These are phyloP conservation scores for Melipona bicolor DNA, from an alignment of 2,888 invertebrate genomes.

Conservation along the genomic window DNA sequence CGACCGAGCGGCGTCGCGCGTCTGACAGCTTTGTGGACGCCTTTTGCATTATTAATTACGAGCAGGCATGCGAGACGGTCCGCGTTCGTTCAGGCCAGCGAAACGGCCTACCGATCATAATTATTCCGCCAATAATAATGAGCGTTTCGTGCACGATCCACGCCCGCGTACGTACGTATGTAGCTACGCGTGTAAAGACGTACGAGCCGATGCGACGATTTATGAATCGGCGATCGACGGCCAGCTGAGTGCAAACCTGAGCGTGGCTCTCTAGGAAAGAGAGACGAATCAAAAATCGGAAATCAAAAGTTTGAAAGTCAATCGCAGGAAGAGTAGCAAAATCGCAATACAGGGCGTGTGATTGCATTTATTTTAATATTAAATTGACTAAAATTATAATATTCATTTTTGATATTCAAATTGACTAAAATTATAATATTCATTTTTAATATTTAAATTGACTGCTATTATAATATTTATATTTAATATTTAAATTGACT, in stretches of 20 bases:
- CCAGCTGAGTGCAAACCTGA: constrained; percentile 52
- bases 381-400: no score
- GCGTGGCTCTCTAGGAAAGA: no score
- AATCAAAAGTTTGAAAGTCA: no score
- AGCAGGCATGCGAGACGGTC: constrained; percentile 83
- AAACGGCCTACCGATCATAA: constrained; percentile 78
- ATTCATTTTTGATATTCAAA: no score
- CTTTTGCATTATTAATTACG: constrained; percentile 82
- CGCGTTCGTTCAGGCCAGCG: constrained; percentile 63
- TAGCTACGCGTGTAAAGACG: constrained; percentile 4
- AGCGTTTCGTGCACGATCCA: constrained; percentile 39
- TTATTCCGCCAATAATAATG: constrained; percentile 73
- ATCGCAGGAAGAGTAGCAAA: no score
- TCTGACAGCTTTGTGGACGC: constrained; percentile 81
- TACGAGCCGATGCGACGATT: constrained; percentile 59
- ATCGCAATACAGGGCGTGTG: no score
- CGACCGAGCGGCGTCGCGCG: constrained; percentile 22
- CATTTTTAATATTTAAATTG: no score
- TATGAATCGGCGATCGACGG: constrained; percentile 64
- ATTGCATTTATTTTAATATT: no score
- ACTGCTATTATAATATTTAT: no score
- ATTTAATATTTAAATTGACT: no score
- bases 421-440: no score
- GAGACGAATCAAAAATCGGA: background rate
- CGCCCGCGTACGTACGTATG: constrained; percentile 4